Conservation (phyloP, 2,113 vertebrate species). For the Zingel zingel region DNA sequence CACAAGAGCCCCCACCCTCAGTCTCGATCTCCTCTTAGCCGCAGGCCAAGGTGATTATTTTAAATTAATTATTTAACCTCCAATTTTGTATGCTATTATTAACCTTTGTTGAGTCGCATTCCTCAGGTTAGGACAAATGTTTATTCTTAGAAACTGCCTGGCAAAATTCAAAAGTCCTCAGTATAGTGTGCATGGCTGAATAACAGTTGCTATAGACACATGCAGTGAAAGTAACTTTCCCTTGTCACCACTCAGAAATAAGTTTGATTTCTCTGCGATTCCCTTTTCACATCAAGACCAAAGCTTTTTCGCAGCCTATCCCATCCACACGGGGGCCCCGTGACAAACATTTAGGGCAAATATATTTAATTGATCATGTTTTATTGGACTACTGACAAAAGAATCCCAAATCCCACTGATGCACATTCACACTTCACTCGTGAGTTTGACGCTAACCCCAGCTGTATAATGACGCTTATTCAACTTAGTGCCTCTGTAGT, state of each 20-base stretch:
- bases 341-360: conserved; percentile 51
- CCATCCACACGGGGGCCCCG: conserved; percentile 1
- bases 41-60: conserved; percentile 90
- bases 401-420: conserved; percentile 14
- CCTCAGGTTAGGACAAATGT: conserved; percentile 22
- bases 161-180: not conserved
- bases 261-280: conserved; percentile 17
- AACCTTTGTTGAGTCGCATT: conserved; percentile 28
- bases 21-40: conserved; percentile 89
- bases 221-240: conserved; percentile 2
- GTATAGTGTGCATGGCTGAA: not conserved
- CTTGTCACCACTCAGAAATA: not conserved
- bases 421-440: conserved; percentile 12
- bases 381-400: conserved; percentile 49
- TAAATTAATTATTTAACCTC: conserved; percentile 39
- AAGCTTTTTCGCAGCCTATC: not conserved
- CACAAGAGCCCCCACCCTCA: conserved; percentile 88
- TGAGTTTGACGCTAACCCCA: conserved; percentile 32
- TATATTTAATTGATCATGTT: conserved; percentile 66
- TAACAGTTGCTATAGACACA: not conserved
- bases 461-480: conserved; percentile 44
- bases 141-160: not conserved
- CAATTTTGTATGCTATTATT: conserved; percentile 34
- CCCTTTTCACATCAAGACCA: conserved; percentile 8
- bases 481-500: conserved; percentile 58